Conservation (phyloP, 2,888 invertebrate genomes). For the Gandaritis pyraliata region DNA sequence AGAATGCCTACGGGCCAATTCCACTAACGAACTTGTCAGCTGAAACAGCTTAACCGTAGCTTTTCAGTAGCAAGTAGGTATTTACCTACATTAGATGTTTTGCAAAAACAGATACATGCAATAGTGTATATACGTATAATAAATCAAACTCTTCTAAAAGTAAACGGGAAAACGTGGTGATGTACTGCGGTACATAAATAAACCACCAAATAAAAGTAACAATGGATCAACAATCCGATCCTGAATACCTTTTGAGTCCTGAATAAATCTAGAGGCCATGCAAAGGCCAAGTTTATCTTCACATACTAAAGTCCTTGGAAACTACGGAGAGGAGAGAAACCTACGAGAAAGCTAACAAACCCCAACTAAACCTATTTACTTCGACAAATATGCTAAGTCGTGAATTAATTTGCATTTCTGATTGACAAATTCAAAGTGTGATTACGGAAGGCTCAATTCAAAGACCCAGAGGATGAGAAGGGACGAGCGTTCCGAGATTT, state of each 20-base stretch:
- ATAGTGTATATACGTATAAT: too few relatives aligned
- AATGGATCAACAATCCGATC: too few relatives aligned
- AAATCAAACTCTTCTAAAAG: too few relatives aligned
- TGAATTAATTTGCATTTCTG: conserved; percentile 46
- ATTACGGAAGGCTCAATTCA: conserved; percentile 29
- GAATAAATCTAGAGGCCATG: neutral
- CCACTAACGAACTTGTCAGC: too few relatives aligned
- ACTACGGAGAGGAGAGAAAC: neutral
- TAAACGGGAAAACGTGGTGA: too few relatives aligned
- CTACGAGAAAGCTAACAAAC: conserved; percentile 8
- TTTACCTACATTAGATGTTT: too few relatives aligned
- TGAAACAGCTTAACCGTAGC: too few relatives aligned
- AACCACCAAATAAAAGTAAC: too few relatives aligned
- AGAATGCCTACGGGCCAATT: too few relatives aligned
- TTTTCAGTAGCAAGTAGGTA: too few relatives aligned
- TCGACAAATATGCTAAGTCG: conserved; percentile 39
- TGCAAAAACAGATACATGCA: too few relatives aligned
- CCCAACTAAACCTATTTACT: conserved; percentile 34
- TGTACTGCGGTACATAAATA: too few relatives aligned
- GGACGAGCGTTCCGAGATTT: neutral
- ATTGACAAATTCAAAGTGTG: conserved; percentile 46
- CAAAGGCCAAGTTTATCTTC: neutral
- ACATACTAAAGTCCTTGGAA: neutral
- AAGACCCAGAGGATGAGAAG: conserved; percentile 18
- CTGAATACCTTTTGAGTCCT: neutral